Percentiles rank a stretch among this genome's conserved stretches.
These are phyloP conservation scores for Phortica okadai DNA, from an alignment of 2,888 invertebrate genomes.

Conservation along the genomic window DNA sequence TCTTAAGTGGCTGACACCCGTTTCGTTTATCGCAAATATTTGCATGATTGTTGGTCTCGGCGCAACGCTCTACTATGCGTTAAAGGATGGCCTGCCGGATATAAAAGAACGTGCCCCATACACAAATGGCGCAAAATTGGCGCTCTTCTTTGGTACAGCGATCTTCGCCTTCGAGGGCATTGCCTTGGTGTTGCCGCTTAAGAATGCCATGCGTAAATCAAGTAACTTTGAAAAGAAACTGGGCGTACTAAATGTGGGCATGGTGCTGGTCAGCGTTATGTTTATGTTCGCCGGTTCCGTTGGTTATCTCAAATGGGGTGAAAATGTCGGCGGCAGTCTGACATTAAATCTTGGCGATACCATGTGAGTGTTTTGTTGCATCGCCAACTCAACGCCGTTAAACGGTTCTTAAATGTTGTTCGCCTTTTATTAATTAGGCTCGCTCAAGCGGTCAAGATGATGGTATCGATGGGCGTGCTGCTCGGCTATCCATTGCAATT, in stretches of 20 bases:
- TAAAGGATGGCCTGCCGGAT: conserved; percentile 85
- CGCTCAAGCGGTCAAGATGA: conserved; percentile 87
- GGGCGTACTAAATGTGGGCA: conserved; percentile 94
- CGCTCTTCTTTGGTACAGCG: conserved; percentile 96
- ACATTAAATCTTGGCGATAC: conserved; percentile 87
- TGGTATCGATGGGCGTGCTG: conserved; percentile 90
- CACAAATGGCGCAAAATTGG: conserved; percentile 81
- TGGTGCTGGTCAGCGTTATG: conserved; percentile 84
- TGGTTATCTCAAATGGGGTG: conserved; percentile 92
- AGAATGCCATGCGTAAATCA: conserved; percentile 92
- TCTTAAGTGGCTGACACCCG: conserved; percentile 85
- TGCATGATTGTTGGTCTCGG: conserved; percentile 83
- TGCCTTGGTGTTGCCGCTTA: conserved; percentile 92
- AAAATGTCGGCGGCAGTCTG: conserved; percentile 87
- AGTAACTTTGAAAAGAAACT: conserved; percentile 85
- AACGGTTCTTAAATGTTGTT: not conserved
- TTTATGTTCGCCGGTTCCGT: conserved; percentile 90
- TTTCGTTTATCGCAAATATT: conserved; percentile 87
- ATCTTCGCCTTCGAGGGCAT: conserved; percentile 98
- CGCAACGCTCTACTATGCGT: conserved; percentile 86
- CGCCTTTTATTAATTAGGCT: conserved; percentile 78
- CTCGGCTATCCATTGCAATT: conserved; percentile 96
- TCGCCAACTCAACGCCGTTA: not conserved
- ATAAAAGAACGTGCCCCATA: conserved; percentile 79
- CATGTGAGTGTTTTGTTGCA: conserved; percentile 60